Evolutionary conservation across 2,888 invertebrate genomes (phyloP).

Genomic region (Apamea monoglypha): DNA sequence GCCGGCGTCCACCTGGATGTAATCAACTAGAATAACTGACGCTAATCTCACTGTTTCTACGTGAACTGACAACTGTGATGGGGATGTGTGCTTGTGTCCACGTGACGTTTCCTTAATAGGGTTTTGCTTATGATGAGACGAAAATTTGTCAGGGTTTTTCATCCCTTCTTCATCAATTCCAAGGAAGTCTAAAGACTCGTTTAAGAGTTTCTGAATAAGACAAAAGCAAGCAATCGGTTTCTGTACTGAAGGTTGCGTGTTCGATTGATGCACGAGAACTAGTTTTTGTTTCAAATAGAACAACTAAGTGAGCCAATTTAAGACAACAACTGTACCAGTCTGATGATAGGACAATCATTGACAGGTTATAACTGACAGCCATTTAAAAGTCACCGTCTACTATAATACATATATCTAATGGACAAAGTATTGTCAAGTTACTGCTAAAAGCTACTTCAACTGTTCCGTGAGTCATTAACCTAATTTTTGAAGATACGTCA

Average conservation of each 20-base stretch:
- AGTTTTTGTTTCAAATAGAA: constrained; percentile 3
- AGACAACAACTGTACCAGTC: constrained; percentile 17
- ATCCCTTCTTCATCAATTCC: neutral
- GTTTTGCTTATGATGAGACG: constrained; percentile 1
- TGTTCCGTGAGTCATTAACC: constrained; percentile 12
- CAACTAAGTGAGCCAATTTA: constrained; percentile 1
- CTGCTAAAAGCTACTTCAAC: constrained; percentile 4
- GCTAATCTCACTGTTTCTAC: constrained; percentile 43
- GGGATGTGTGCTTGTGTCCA: constrained; percentile 15
- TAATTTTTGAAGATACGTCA: neutral
- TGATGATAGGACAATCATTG: neutral
- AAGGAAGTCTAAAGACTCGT: neutral
- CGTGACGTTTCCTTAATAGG: constrained; percentile 8
- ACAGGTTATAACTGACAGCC: neutral
- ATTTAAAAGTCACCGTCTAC: neutral
- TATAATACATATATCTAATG: neutral
- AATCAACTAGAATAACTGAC: constrained; percentile 56
- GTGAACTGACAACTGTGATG: constrained; percentile 39
- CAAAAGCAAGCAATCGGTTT: neutral
- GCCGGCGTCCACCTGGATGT: constrained; percentile 47
- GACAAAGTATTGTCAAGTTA: constrained; percentile 13
- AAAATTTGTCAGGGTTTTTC: neutral
- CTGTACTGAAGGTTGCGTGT: neutral
- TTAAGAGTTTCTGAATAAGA: neutral
- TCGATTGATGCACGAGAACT: neutral